Conservation (phyloP, 2,888 invertebrate species). For the Drosophila kanekoi region DNA sequence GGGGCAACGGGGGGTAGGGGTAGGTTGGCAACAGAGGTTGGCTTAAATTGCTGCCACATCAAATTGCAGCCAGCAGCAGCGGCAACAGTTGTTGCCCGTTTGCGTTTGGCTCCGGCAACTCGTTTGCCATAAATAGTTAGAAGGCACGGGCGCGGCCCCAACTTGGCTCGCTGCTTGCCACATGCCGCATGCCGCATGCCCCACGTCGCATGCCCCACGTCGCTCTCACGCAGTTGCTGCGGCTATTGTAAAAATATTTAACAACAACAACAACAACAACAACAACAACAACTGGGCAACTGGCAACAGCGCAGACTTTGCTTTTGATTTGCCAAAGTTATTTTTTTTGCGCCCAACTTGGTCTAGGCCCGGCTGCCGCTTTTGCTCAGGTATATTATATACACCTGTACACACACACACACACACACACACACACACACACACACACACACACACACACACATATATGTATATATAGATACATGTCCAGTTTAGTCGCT, state of each 20-base stretch:
- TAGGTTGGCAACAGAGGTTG: slow-evolving; percentile 29
- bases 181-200: slow-evolving; percentile 38
- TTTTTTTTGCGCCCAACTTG: slow-evolving; percentile 72
- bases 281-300: background rate
- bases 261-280: slow-evolving; percentile 52
- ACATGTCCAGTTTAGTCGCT: slow-evolving; percentile 38
- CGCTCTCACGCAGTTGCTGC: slow-evolving; percentile 63
- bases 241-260: slow-evolving; percentile 77
- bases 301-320: slow-evolving; percentile 29
- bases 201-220: slow-evolving; percentile 10
- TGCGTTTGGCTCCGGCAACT: slow-evolving; percentile 62
- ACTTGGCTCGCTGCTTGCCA: slow-evolving; percentile 55
- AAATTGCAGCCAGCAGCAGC: slow-evolving; percentile 47
- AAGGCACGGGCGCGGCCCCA: slow-evolving; percentile 81
- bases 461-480: slow-evolving; percentile 10
- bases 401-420: slow-evolving; percentile 24
- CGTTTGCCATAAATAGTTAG: slow-evolving; percentile 80
- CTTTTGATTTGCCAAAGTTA: slow-evolving; percentile 69
- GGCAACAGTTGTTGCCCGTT: slow-evolving; percentile 36
- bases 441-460: slow-evolving; percentile 8
- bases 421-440: slow-evolving; percentile 1
- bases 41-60: slow-evolving; percentile 61
- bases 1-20: background rate
- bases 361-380: slow-evolving; percentile 53
- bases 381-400: slow-evolving; percentile 31